Percentiles rank a stretch among this genome's conserved stretches.
Evolutionary conservation across 2,888 invertebrate genomes (phyloP).

Genomic region (Cheilosia soror): DNA sequence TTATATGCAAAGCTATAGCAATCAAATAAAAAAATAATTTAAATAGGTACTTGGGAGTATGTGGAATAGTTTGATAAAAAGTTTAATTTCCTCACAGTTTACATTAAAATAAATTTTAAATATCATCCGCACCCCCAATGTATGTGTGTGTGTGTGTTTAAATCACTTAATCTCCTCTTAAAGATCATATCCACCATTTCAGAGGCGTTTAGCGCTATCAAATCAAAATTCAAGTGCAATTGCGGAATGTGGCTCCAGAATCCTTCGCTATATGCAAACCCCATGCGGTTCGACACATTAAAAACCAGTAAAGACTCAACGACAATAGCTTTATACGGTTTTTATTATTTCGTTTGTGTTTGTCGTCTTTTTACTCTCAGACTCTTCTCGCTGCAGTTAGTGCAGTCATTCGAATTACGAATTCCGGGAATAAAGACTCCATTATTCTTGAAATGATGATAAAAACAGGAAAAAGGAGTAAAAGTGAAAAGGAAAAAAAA

Average conservation of each 20-base stretch:
- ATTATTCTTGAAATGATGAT: background rate
- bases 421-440: background rate
- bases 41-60: too few relatives aligned
- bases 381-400: background rate
- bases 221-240: background rate
- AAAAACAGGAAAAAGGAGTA: constrained; percentile 5
- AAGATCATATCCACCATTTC: background rate
- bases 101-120: background rate
- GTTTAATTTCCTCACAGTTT: background rate
- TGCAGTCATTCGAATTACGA: constrained; percentile 14
- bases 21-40: too few relatives aligned
- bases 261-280: background rate
- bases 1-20: too few relatives aligned
- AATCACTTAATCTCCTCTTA: background rate
- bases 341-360: constrained; percentile 2
- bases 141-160: background rate
- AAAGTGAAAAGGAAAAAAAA: background rate
- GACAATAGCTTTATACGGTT: constrained; percentile 3
- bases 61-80: background rate
- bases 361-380: background rate
- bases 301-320: background rate
- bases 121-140: background rate
- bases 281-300: background rate
- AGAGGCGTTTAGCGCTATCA: background rate
- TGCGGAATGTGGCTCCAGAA: background rate